Evolutionary conservation across 2,113 vertebrate genomes (phyloP).

Genomic region (Chaetops frenatus): DNA sequence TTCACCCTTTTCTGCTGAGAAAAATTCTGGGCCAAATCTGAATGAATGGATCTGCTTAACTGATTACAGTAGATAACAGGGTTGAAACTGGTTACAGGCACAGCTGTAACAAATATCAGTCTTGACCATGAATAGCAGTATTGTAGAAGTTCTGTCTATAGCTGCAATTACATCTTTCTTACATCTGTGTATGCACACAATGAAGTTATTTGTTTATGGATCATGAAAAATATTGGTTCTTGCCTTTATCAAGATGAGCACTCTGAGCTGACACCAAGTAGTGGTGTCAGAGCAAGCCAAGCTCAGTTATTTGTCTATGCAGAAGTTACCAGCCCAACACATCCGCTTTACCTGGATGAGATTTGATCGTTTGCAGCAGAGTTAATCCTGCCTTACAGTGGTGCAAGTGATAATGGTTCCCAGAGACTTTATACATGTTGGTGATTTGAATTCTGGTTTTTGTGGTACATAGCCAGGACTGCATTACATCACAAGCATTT

Average conservation of each 20-base stretch:
- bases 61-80: background rate
- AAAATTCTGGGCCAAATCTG: background rate
- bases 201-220: background rate
- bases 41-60: background rate
- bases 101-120: background rate
- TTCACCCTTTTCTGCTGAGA: background rate
- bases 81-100: background rate
- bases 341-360: background rate
- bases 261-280: background rate
- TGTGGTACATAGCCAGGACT: background rate
- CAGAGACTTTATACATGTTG: background rate
- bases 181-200: rapidly evolving
- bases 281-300: background rate
- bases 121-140: background rate
- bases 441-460: background rate
- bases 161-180: background rate
- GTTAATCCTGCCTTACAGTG: background rate
- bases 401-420: background rate
- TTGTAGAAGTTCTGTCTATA: background rate
- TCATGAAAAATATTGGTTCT: background rate
- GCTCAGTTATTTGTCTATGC: background rate
- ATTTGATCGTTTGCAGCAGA: background rate
- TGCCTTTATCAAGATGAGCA: background rate
- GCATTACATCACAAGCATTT: background rate
- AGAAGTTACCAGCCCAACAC: background rate